Conservation (phyloP, 1,140 invertebrate species). For the Choristoneura fumiferana region DNA sequence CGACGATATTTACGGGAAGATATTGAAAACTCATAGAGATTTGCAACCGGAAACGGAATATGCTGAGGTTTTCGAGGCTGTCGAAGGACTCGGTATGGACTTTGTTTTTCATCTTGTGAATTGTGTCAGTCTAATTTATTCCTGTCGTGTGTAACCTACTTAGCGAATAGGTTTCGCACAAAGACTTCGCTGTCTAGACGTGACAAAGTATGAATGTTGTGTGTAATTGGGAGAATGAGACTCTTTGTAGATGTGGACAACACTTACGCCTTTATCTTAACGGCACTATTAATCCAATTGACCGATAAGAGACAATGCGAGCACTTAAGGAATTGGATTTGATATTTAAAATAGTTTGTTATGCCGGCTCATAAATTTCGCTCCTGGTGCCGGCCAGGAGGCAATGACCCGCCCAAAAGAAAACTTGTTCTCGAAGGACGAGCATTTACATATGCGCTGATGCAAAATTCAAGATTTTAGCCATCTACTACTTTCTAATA, state of each 20-base stretch:
- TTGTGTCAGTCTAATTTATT: background rate
- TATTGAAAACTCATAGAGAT: constrained; percentile 56
- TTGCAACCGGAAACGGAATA: constrained; percentile 53
- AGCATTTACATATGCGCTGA: constrained; percentile 3
- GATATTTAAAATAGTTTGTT: constrained; percentile 15
- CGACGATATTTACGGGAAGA: constrained; percentile 68
- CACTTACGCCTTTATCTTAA: background rate
- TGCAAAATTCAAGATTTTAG: background rate
- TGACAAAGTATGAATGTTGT: background rate
- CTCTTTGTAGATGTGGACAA: background rate
- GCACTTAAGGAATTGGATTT: background rate
- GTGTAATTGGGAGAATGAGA: constrained; percentile 3
- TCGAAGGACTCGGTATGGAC: constrained; percentile 58
- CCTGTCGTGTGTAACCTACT: constrained; percentile 2
- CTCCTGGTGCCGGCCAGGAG: constrained; percentile 24
- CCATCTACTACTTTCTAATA: background rate
- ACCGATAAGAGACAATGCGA: constrained; percentile 5
- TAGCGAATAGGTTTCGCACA: background rate
- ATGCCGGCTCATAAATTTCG: constrained; percentile 2
- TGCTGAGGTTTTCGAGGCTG: constrained; percentile 63
- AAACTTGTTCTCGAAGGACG: constrained; percentile 56
- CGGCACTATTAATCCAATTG: background rate
- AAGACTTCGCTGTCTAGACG: background rate
- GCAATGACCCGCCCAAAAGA: constrained; percentile 58
- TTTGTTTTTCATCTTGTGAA: constrained; percentile 5